Base-by-base conservation (phyloP, 37 sponge, comb jelly and placozoan genomes). In the Mnemiopsis leidyi region DNA sequence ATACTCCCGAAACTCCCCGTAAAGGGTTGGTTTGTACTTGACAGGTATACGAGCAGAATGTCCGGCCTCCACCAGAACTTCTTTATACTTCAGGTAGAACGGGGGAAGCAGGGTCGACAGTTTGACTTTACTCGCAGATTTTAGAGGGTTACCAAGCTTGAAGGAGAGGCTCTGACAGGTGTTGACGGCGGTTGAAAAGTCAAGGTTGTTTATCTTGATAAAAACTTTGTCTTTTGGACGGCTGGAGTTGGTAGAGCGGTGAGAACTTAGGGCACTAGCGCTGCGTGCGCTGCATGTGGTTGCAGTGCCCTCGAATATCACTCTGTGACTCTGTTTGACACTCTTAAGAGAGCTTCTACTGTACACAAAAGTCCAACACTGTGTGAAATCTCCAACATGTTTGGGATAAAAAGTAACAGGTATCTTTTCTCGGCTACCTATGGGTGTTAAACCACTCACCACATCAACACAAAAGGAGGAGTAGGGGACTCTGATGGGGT, bases 11-110 rank as follows among this genome's bases (percentile, higher is more conserved):
- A 29, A 85, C 26, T 20, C 40, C 2, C 90, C 90, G 0, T 28
- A 37, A 21, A n/a, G 0, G 0, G 90, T 85, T 2, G 90, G 90
- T 40, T 23, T 33, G 36, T 36, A 85, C 48, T 85, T 85, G 61
- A 85, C 24, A 7, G 90, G 90, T n/a, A 85, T 85, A 13, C 90
- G 90, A n/a, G 90, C 90, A 3, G 90, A 85, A 25, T 85, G 90
- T 29, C 90, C 90, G 0, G 90, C 61, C 61, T 85, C 61, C 23
- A 85, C 90, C 39, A 85, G 35, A 7, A 85, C 90, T 40, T 85
- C 90, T 37, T 85, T 85, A 37, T 85, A 85, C 90, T 85, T 85
- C 39, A 85, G 48, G 39, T 85, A 85, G 29, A 85, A 85, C 26
- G 90, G 90, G 3, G 40, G 38, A 23, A 20, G 48, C 2, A 85